phyloP scores from a whole-genome alignment of 2,888 invertebrate species.

The Athalia circularis region DNA sequence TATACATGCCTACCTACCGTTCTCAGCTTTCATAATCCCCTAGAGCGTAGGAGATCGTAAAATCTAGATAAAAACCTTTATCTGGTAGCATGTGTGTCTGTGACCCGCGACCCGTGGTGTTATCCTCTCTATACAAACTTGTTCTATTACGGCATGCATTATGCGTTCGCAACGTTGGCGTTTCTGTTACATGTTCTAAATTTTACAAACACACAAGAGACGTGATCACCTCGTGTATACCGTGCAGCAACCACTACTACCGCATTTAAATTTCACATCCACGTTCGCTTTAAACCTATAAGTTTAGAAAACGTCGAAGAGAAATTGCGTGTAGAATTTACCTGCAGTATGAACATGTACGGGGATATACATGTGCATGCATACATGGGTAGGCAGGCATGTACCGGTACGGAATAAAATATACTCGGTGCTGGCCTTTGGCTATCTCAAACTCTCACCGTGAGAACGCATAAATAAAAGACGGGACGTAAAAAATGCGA shows the following conservation, averaged over 20 bases:
- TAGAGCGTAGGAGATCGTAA: conserved; percentile 30
- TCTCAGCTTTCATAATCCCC: conserved; percentile 43
- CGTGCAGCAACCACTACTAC: too few relatives aligned
- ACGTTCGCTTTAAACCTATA: background rate
- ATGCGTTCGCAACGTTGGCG: background rate
- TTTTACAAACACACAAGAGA: background rate
- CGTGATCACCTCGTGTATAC: too few relatives aligned
- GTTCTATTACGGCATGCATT: background rate
- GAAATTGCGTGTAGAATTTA: conserved; percentile 33
- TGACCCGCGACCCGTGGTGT: conserved; percentile 28
- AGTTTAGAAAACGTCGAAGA: conserved; percentile 43
- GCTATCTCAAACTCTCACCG: conserved; percentile 42
- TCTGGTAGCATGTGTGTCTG: conserved; percentile 1
- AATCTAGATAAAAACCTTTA: conserved; percentile 42
- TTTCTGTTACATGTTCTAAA: conserved; percentile 16
- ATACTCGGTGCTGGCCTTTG: conserved; percentile 29
- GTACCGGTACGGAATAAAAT: too few relatives aligned
- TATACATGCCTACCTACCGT: conserved; percentile 12
- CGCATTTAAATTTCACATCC: too few relatives aligned
- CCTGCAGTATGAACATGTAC: conserved; percentile 5
- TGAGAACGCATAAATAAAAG: conserved; percentile 28
- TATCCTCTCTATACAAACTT: conserved; percentile 3
- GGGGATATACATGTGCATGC: background rate
- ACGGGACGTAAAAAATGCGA: background rate
- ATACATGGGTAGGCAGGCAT: too few relatives aligned